phyloP scores from a whole-genome alignment of 1,140 invertebrate species.

The Sitodiplosis mosellana region DNA sequence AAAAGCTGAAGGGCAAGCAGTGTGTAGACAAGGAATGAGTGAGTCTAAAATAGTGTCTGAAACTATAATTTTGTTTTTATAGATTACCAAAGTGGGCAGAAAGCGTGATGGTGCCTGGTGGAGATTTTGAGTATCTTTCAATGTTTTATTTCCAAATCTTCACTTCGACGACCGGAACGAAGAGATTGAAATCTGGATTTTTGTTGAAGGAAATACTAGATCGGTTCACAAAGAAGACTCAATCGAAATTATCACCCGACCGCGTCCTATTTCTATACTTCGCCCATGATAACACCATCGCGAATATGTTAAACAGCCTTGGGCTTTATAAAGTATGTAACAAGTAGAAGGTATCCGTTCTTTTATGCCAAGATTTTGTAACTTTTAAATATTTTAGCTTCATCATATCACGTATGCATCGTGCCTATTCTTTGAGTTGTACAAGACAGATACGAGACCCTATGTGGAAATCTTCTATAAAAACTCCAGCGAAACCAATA shows the following conservation, averaged over 20 bases:
- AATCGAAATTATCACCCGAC: constrained; percentile 23
- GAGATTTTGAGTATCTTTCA: constrained; percentile 26
- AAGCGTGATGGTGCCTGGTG: constrained; percentile 24
- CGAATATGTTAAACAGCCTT: constrained; percentile 52
- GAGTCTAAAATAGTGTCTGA: neutral
- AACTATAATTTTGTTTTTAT: constrained; percentile 15
- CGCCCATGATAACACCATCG: constrained; percentile 66
- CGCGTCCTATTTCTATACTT: constrained; percentile 55
- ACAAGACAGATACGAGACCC: constrained; percentile 15
- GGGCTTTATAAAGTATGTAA: constrained; percentile 48
- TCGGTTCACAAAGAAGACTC: constrained; percentile 31
- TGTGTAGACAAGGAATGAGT: neutral
- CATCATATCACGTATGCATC: constrained; percentile 55
- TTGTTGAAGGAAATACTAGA: constrained; percentile 43
- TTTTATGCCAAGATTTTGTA: no score
- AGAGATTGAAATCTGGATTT: constrained; percentile 37
- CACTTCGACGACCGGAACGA: constrained; percentile 30
- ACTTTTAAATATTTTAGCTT: constrained; percentile 5
- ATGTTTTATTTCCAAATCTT: constrained; percentile 28
- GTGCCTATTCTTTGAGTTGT: constrained; percentile 53
- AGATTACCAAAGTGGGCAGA: constrained; percentile 55
- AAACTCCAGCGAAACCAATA: constrained; percentile 33
- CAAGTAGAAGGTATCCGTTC: neutral
- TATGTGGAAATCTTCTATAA: constrained; percentile 37
- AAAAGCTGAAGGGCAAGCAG: constrained; percentile 39